Percentiles rank a stretch among this genome's conserved stretches.
Conservation (phyloP, 2,888 invertebrate genomes). For the Cremastinae sp. region DNA sequence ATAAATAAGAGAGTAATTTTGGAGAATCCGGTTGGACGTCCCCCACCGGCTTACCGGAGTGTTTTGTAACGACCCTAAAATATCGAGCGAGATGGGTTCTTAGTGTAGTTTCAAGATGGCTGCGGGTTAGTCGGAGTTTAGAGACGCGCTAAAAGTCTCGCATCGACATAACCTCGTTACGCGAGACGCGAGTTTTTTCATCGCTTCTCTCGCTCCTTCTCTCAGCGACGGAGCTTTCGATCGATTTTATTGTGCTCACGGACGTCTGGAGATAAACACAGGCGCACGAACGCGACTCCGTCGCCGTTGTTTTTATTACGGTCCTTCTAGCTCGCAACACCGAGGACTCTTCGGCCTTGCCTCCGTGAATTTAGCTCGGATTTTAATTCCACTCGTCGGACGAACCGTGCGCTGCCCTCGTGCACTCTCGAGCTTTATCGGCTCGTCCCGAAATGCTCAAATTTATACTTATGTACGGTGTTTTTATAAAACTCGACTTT, state of each 20-base stretch:
- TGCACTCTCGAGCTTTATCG: neutral
- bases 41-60: neutral
- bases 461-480: neutral
- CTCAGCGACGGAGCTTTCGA: neutral
- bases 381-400: constrained; percentile 12
- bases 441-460: neutral
- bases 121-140: constrained; percentile 69
- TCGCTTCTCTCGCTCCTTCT: neutral
- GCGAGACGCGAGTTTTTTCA: neutral
- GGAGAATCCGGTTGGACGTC: too few relatives aligned
- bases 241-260: neutral
- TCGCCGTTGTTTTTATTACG: constrained; percentile 32
- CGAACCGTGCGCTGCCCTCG: neutral
- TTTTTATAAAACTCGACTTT: neutral
- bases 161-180: neutral
- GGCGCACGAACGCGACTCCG: neutral
- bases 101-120: constrained; percentile 71
- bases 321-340: neutral
- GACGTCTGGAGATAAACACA: neutral
- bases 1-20: neutral
- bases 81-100: constrained; percentile 40
- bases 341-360: neutral
- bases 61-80: constrained; percentile 18
- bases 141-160: constrained; percentile 28
- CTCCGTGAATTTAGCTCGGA: constrained; percentile 1